phyloP scores from a whole-genome alignment of 2,113 vertebrate genomes.

The Xerus inauris region DNA sequence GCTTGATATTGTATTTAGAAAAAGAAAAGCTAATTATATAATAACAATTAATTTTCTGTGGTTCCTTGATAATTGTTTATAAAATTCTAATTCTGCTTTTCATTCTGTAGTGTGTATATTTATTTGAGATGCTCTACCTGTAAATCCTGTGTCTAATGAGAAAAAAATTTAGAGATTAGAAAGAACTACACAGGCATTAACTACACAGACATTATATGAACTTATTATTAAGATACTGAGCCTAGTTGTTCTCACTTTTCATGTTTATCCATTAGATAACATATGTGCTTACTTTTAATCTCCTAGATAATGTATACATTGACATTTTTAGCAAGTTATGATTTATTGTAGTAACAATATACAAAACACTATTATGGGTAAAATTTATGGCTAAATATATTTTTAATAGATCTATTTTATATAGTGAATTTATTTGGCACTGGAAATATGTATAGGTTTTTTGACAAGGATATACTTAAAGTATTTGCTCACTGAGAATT shows the following conservation, averaged over 20 bases:
- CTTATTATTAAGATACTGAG: background rate
- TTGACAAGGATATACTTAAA: background rate
- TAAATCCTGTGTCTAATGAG: background rate
- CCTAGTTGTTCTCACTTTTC: background rate
- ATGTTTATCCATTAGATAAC: background rate
- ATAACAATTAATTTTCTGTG: slow-evolving; percentile 46
- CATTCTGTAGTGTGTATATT: background rate
- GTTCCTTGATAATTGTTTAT: background rate
- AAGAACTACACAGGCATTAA: background rate
- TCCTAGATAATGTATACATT: background rate
- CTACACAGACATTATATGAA: background rate
- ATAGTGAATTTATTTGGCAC: background rate
- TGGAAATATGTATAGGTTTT: background rate
- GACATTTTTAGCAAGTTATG: background rate
- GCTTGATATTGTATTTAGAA: background rate
- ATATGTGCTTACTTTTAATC: background rate
- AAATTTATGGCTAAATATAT: background rate
- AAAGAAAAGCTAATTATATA: slow-evolving; percentile 4
- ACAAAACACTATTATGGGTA: background rate
- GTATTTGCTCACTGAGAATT: background rate
- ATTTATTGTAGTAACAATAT: background rate
- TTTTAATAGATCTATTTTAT: background rate
- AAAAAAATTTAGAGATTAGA: background rate
- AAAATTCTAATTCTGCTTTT: background rate
- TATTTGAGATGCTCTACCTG: background rate